A percentile compares a stretch with the other conserved stretches of the same genome.
These are phyloP conservation scores for Nemurella pictetii DNA, from an alignment of 2,888 invertebrate genomes.

Conservation along the genomic window DNA sequence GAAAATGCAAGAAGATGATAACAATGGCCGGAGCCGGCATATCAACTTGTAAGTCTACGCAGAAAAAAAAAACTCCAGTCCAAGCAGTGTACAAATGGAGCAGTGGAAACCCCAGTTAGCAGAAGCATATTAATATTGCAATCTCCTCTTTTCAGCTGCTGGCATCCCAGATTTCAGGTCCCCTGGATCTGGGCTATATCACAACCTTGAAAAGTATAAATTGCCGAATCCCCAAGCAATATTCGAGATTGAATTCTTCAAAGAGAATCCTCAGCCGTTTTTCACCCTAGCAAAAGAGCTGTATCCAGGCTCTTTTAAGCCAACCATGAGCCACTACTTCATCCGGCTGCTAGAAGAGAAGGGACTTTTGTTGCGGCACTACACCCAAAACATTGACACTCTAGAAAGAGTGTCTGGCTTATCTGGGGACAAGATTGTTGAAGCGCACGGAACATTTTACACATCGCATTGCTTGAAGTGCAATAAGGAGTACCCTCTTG, in stretches of 20 bases:
- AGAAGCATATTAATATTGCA: neutral
- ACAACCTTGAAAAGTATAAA: slow-evolving; percentile 88
- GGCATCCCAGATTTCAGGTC: slow-evolving; percentile 97
- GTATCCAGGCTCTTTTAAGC: slow-evolving; percentile 84
- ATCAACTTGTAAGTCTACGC: slow-evolving; percentile 78
- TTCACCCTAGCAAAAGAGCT: slow-evolving; percentile 88
- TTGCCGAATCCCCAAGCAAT: slow-evolving; percentile 90
- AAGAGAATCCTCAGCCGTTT: slow-evolving; percentile 88
- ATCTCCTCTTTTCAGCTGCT: slow-evolving; percentile 65
- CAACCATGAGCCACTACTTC: slow-evolving; percentile 91
- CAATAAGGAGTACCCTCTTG: slow-evolving; percentile 67
- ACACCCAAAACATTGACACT: slow-evolving; percentile 88
- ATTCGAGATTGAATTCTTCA: slow-evolving; percentile 88
- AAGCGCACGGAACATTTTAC: slow-evolving; percentile 93
- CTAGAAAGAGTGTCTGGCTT: slow-evolving; percentile 85
- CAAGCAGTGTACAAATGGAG: neutral
- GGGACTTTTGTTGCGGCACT: slow-evolving; percentile 59
- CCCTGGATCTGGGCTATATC: slow-evolving; percentile 88
- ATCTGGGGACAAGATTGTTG: slow-evolving; percentile 81
- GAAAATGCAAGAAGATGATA: slow-evolving; percentile 80
- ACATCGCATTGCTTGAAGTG: slow-evolving; percentile 86
- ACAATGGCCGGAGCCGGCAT: slow-evolving; percentile 97
- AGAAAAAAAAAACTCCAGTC: neutral
- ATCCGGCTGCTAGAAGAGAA: slow-evolving; percentile 82
- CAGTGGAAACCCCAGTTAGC: too few relatives aligned